These are phyloP conservation scores for Hormaphis cornu DNA, from an alignment of 1,140 invertebrate genomes.

Conservation along the genomic window DNA sequence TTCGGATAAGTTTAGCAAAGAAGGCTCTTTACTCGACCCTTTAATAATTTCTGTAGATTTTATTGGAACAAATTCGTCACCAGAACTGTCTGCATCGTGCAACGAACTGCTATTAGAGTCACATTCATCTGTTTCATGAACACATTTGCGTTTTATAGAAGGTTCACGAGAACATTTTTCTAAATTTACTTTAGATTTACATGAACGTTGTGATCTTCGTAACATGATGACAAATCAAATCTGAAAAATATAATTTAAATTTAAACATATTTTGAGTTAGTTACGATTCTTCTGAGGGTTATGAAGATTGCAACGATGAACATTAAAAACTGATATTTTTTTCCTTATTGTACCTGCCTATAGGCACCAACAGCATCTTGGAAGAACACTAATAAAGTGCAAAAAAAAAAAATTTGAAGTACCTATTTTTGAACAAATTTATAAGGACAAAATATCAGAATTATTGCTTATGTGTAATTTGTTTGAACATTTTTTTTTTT, in stretches of 20 bases:
- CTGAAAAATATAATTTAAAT: not conserved
- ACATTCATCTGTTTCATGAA: not conserved
- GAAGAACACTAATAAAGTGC: no score
- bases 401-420: no score
- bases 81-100: not conserved
- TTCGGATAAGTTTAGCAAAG: slow-evolving; percentile 20
- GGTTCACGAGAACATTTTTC: not conserved
- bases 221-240: not conserved
- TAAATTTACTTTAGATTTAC: not conserved
- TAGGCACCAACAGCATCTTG: no score
- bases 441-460: no score
- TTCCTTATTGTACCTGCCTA: no score
- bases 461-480: no score
- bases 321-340: no score
- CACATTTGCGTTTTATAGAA: not conserved
- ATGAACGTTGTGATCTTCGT: not conserved
- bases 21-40: not conserved
- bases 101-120: not conserved
- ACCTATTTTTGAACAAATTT: no score
- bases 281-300: no score
- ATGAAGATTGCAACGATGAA: no score
- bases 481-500: no score
- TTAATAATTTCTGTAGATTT: no score
- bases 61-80: not conserved
- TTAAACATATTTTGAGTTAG: not conserved